Conservation (phyloP, 2,797 vertebrate genomes). For the Euthynnus affinis region DNA sequence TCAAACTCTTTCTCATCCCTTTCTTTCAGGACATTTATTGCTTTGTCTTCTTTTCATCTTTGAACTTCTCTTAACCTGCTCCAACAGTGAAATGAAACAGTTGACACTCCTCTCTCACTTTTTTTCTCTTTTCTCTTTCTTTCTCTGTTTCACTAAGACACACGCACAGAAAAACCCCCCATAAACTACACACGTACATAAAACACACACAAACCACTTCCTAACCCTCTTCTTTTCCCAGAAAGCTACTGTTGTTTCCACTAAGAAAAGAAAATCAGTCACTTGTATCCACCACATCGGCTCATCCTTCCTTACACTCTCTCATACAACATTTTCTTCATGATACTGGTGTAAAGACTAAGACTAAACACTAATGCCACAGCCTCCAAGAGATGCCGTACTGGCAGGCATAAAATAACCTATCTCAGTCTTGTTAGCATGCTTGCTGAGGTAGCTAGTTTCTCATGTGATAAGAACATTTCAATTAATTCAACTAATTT, state of each 20-base stretch:
- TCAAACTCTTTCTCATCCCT: neutral
- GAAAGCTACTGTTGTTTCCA: constrained; percentile 52
- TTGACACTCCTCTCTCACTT: constrained; percentile 20
- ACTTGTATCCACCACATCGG: neutral
- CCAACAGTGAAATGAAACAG: constrained; percentile 27
- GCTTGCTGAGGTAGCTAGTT: neutral
- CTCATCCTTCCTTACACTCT: neutral
- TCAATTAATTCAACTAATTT: neutral
- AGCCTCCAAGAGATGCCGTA: neutral
- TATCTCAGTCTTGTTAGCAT: neutral
- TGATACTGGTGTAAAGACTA: neutral
- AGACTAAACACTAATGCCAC: no score
- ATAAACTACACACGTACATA: neutral
- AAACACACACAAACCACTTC: constrained; percentile 54
- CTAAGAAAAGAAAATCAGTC: constrained; percentile 25
- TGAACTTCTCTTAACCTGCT: constrained; percentile 52
- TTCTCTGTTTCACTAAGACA: constrained; percentile 21
- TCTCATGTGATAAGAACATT: neutral
- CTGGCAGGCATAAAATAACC: no score
- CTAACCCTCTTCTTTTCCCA: constrained; percentile 38
- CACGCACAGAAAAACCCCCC: constrained; percentile 22
- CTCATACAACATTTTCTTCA: neutral
- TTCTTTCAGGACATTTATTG: fast-evolving
- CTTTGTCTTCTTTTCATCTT: constrained; percentile 26
- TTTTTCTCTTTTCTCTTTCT: constrained; percentile 18